Conservation (phyloP, 2,888 invertebrate genomes). For the Eudemis profundana region DNA sequence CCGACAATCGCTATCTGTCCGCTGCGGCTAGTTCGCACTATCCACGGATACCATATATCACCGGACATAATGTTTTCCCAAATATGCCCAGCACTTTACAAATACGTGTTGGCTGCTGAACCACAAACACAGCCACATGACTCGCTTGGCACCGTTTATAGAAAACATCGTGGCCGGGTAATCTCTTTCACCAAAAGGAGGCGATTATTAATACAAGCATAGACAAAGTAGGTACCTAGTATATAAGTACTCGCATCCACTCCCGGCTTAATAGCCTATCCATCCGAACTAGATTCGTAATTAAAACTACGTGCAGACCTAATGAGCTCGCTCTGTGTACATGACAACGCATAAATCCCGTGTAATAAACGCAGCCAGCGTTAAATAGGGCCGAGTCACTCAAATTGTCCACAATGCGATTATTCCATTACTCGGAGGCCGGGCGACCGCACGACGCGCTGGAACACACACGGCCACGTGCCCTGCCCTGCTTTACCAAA, state of each 20-base stretch:
- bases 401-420: conserved; percentile 82
- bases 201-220: neutral
- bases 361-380: conserved; percentile 78
- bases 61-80: conserved; percentile 65
- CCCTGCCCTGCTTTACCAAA: conserved; percentile 28
- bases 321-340: conserved; percentile 75
- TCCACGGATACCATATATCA: conserved; percentile 73
- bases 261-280: conserved; percentile 54
- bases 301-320: conserved; percentile 75
- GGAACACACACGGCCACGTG: conserved; percentile 51
- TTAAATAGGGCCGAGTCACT: conserved; percentile 79
- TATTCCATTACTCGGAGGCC: conserved; percentile 76
- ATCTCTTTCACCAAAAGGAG: neutral
- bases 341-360: conserved; percentile 81
- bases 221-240: neutral
- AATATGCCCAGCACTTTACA: conserved; percentile 65
- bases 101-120: conserved; percentile 48
- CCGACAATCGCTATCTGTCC: conserved; percentile 57
- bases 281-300: conserved; percentile 67
- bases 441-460: conserved; percentile 59
- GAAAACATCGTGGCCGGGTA: neutral
- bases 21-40: conserved; percentile 75
- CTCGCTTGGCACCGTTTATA: neutral
- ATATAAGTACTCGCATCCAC: neutral
- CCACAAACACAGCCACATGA: neutral